Conservation (phyloP, 2,113 vertebrate genomes). For the Prinia subflava region DNA sequence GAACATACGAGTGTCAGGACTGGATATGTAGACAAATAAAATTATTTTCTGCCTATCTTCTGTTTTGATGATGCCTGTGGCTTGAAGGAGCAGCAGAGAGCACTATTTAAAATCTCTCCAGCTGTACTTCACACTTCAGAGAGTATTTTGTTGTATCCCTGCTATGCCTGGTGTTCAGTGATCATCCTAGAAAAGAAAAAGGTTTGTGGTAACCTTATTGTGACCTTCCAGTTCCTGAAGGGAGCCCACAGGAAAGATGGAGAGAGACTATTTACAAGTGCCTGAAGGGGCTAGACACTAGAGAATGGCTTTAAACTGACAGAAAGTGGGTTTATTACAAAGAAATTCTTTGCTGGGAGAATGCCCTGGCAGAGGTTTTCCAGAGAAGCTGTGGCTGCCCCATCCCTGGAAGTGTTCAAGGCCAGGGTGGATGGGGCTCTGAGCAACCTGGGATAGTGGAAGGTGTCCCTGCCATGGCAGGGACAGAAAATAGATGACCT, state of each 20-base stretch:
- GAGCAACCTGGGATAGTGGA: neutral
- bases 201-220: no score
- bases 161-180: neutral
- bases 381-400: neutral
- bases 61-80: neutral
- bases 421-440: rapidly evolving
- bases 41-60: neutral
- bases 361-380: rapidly evolving
- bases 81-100: neutral
- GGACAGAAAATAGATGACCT: neutral
- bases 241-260: neutral
- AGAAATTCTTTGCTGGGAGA: neutral
- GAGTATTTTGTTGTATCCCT: neutral
- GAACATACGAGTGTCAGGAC: neutral
- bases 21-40: neutral
- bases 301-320: neutral
- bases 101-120: neutral
- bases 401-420: neutral
- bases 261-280: neutral
- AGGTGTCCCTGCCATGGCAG: neutral
- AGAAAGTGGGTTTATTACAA: neutral
- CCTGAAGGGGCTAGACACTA: neutral
- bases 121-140: neutral
- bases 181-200: neutral
- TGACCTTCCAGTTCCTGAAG: neutral